A percentile compares a stretch with the other conserved stretches of the same genome.
Conservation (phyloP, 2,113 vertebrate species). For the zebrafish (Danio rerio) region DNA sequence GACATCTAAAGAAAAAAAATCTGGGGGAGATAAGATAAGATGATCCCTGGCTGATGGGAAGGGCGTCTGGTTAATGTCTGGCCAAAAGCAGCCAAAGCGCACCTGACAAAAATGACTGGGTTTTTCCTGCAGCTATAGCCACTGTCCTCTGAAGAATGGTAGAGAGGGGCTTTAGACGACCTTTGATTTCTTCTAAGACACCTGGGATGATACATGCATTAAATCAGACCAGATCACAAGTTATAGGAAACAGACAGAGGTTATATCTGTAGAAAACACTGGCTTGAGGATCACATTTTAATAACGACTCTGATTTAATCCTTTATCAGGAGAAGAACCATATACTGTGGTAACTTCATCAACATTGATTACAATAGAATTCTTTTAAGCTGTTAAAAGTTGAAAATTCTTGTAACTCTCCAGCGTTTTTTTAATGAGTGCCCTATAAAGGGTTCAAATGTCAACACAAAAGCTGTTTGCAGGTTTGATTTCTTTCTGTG, state of each 20-base stretch:
- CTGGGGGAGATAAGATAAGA: not conserved
- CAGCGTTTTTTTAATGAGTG: too few relatives aligned
- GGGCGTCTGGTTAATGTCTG: not conserved
- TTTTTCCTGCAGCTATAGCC: constrained; percentile 52
- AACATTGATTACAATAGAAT: too few relatives aligned
- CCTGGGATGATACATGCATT: constrained; percentile 21
- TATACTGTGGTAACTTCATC: too few relatives aligned
- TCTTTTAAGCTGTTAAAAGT: too few relatives aligned
- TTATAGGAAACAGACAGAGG: constrained; percentile 30
- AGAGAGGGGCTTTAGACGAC: constrained; percentile 49
- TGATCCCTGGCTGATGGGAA: not conserved
- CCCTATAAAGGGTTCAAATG: too few relatives aligned
- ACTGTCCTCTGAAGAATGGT: constrained; percentile 52
- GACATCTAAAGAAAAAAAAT: too few relatives aligned
- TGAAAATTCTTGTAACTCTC: too few relatives aligned
- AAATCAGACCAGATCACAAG: constrained; percentile 31
- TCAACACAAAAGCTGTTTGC: too few relatives aligned
- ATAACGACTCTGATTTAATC: not conserved
- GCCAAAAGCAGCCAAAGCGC: constrained; percentile 5
- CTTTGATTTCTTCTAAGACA: constrained; percentile 48
- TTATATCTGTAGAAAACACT: constrained; percentile 24
- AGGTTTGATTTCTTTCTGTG: too few relatives aligned
- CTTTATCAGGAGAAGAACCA: too few relatives aligned
- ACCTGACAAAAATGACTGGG: constrained; percentile 52
- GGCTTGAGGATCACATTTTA: not conserved